A percentile compares a stretch with the other conserved stretches of the same genome.
phyloP scores from a whole-genome alignment of 2,113 vertebrate species.

The Leptocoma aspasia region DNA sequence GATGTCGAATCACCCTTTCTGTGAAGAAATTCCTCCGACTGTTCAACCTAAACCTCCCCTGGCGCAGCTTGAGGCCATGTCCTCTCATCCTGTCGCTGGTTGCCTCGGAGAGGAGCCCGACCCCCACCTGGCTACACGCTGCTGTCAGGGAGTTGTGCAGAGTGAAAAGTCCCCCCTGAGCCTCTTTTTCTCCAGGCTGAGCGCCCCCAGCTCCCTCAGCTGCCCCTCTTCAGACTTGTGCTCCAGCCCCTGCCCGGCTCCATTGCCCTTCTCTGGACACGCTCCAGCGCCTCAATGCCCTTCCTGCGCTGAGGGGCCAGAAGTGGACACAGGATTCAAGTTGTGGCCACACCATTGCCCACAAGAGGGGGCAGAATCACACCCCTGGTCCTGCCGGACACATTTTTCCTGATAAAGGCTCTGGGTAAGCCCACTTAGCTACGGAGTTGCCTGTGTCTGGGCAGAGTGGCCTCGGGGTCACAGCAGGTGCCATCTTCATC shows the following conservation, averaged over 20 bases:
- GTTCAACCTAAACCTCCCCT: not conserved
- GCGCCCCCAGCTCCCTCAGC: not conserved
- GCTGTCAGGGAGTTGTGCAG: not conserved
- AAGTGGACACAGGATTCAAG: not conserved
- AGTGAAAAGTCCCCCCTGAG: fast-evolving
- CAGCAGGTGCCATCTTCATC: fast-evolving
- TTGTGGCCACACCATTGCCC: too few species aligned
- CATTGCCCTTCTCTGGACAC: not conserved
- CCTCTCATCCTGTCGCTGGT: not conserved
- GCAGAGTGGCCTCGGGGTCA: not conserved
- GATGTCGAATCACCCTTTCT: too few species aligned
- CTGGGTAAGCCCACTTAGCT: not conserved
- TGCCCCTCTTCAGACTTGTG: too few species aligned
- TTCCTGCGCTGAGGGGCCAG: too few species aligned
- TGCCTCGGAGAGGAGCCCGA: not conserved
- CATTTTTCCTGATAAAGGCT: not conserved
- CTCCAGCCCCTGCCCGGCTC: not conserved
- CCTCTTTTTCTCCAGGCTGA: not conserved
- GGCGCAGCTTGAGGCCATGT: not conserved
- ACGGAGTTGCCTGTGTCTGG: fast-evolving
- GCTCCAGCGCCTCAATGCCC: fast-evolving
- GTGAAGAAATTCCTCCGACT: not conserved
- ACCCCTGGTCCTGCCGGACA: not conserved
- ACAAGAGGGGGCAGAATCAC: not conserved
- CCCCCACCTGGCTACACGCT: fast-evolving